Evolutionary conservation across 2,113 vertebrate species (phyloP).

Genomic region (Serranochromis macrocephalus): DNA sequence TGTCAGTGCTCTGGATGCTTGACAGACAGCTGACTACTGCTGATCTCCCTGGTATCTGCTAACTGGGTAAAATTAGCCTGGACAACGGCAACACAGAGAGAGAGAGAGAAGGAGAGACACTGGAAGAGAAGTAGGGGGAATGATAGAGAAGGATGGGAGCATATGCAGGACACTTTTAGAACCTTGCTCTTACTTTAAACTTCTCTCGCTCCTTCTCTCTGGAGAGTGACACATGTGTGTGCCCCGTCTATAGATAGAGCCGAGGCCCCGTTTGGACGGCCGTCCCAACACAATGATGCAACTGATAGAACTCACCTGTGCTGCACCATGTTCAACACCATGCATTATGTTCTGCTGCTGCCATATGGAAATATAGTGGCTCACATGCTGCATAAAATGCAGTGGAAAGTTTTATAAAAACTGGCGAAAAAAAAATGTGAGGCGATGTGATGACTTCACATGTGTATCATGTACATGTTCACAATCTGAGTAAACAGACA

Average conservation of each 20-base stretch:
- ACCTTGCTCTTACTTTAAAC: constrained; percentile 27
- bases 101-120: not conserved
- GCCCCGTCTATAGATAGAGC: constrained; percentile 43
- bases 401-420: not conserved
- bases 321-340: not conserved
- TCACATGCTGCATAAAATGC: not conserved
- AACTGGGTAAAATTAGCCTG: constrained; percentile 44
- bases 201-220: constrained; percentile 22
- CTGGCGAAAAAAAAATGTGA: not conserved
- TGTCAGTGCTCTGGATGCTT: constrained; percentile 21
- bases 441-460: not conserved
- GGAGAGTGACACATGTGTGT: constrained; percentile 17
- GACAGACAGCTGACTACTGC: constrained; percentile 54
- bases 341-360: not conserved
- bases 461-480: not conserved
- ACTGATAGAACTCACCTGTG: constrained; percentile 14
- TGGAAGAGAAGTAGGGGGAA: not conserved
- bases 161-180: constrained; percentile 49
- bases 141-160: constrained; percentile 16
- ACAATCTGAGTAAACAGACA: not conserved
- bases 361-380: not conserved
- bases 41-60: constrained; percentile 55
- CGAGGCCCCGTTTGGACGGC: constrained; percentile 10
- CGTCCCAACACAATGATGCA: not conserved
- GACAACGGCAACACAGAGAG: not conserved